These are phyloP conservation scores for Noctua fimbriata DNA, from an alignment of 2,888 invertebrate genomes.

Conservation along the genomic window DNA sequence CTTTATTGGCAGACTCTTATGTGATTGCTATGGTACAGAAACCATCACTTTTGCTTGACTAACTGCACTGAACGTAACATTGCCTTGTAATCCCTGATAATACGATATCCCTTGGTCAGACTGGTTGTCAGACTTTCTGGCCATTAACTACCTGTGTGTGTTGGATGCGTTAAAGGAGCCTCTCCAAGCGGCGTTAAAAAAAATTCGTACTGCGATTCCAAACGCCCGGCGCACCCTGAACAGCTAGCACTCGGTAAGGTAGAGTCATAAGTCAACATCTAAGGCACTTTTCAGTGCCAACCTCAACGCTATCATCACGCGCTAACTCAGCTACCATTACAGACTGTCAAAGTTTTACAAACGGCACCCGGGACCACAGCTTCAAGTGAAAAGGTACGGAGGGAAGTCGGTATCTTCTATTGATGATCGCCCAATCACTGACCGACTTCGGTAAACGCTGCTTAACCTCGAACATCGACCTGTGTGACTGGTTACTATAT, in stretches of 20 bases:
- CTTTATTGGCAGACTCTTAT: too few relatives aligned
- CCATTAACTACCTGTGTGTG: background rate
- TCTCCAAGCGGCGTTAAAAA: too few relatives aligned
- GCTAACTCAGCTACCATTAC: background rate
- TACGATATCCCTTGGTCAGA: background rate
- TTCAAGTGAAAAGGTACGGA: background rate
- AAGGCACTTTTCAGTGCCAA: too few relatives aligned
- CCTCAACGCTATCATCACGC: too few relatives aligned
- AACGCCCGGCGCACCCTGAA: too few relatives aligned
- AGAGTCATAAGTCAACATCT: too few relatives aligned
- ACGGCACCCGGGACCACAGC: background rate
- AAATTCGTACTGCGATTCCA: too few relatives aligned
- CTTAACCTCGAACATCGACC: background rate
- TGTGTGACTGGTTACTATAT: background rate
- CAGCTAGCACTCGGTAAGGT: too few relatives aligned
- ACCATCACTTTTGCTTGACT: too few relatives aligned
- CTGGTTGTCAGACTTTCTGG: background rate
- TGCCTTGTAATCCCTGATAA: background rate
- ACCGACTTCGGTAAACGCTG: background rate
- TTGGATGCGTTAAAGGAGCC: too few relatives aligned
- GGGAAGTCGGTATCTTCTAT: background rate
- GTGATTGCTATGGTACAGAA: too few relatives aligned
- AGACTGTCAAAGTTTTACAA: background rate
- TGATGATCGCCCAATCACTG: background rate
- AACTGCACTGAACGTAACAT: too few relatives aligned